These are phyloP conservation scores for Thamnophis sirtalis DNA, from an alignment of 2,113 vertebrate species.

Conservation along the genomic window DNA sequence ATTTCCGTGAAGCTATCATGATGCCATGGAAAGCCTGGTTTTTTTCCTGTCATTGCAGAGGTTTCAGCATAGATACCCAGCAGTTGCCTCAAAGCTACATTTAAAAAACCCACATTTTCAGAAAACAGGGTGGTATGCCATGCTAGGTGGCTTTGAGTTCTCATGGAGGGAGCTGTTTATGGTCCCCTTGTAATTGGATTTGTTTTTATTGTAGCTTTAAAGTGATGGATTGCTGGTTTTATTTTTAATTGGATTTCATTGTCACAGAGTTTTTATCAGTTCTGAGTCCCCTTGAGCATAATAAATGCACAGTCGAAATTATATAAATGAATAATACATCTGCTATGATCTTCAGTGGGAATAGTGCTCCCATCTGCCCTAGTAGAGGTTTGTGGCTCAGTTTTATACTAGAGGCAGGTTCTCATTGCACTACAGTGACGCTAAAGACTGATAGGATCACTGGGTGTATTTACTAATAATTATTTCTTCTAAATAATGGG, in stretches of 20 bases:
- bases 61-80: background rate
- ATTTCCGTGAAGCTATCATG: background rate
- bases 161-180: background rate
- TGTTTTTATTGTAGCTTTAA: background rate
- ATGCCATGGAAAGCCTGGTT: background rate
- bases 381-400: background rate
- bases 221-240: constrained; percentile 5
- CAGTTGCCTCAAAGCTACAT: background rate
- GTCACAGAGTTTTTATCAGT: background rate
- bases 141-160: background rate
- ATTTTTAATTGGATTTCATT: constrained; percentile 7
- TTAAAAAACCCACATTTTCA: background rate
- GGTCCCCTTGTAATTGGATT: background rate
- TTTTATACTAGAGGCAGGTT: background rate
- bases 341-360: background rate
- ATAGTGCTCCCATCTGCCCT: background rate
- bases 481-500: background rate
- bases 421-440: background rate
- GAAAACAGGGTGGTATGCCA: background rate
- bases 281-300: background rate
- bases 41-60: background rate
- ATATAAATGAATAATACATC: constrained; percentile 10
- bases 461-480: background rate
- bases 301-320: background rate
- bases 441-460: background rate